Evolutionary conservation across 2,797 vertebrate genomes (phyloP).

Genomic region (Phoebastria nigripes): DNA sequence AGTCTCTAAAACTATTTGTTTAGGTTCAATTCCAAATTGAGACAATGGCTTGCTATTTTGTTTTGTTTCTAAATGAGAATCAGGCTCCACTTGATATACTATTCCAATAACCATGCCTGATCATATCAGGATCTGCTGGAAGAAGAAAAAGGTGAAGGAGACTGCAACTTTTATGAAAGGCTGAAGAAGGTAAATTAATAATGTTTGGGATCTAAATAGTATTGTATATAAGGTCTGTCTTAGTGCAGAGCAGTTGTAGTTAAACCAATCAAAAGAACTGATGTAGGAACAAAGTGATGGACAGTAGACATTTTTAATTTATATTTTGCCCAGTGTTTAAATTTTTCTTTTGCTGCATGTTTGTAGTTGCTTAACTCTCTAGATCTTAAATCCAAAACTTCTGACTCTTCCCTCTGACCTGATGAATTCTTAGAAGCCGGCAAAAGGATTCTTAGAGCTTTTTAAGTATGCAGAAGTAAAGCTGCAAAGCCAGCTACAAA

Average conservation of each 20-base stretch:
- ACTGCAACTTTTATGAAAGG: background rate
- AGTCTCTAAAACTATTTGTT: conserved; percentile 8
- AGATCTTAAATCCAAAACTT: background rate
- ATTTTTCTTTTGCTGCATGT: background rate
- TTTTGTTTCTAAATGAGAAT: conserved; percentile 27
- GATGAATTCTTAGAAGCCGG: background rate
- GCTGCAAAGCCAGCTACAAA: background rate
- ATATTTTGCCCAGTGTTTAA: background rate
- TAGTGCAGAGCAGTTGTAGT: background rate
- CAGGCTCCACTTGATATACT: background rate
- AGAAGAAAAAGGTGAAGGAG: background rate
- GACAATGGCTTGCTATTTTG: conserved; percentile 13
- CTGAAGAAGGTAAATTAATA: conserved; percentile 18
- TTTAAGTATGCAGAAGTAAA: background rate
- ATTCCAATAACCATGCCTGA: background rate
- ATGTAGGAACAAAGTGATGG: background rate
- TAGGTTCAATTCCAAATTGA: conserved; percentile 17
- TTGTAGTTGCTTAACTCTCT: background rate
- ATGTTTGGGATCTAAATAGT: background rate
- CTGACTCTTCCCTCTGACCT: background rate
- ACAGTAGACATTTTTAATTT: background rate
- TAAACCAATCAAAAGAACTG: background rate
- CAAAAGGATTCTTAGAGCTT: background rate
- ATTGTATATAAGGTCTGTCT: background rate
- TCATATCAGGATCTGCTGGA: conserved; percentile 15